Base-by-base conservation (phyloP, 2,797 vertebrate genomes). In the Channa striata region DNA sequence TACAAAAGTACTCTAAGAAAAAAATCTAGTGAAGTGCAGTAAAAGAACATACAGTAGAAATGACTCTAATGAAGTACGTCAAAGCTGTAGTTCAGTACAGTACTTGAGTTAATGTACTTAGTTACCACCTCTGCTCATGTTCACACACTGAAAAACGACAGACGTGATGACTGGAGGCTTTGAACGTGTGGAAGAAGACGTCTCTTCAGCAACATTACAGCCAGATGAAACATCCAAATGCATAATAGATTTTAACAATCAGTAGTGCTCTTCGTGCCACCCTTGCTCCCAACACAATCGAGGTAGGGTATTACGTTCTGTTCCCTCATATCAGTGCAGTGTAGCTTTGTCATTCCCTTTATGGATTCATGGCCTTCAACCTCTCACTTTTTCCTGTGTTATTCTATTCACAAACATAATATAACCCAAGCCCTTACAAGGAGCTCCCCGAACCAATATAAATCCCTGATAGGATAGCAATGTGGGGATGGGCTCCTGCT, bases 401-500 rank as follows among this genome's bases (percentile, higher is more conserved):
- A 59, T 86, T 76, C 48, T 76, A 65, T 68, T 68, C 51, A 50
- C 48, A 21, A 64, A 72, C 52, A 75, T 71, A 77, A 72, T 79
- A 56, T 1, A 77, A 63, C 53, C 68, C n/a, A 33, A 87, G 86
- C 74, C 79, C 85, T 86, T 92, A 83, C 77, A 80, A 77, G 74
- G 80, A 74, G 82, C 33, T 72, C 51, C 57, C 70, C 43, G 57
- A 59, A 57, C 59, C 59, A 23, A 48, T 81, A 58, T 72, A 59
- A 76, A 81, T 91, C 83, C 89, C 90, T 91, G 91, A 90, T 68
- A 75, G 72, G 63, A 83, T 64, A 73, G 77, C 79, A 65, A 58
- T 70, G 68, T 60, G 71, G 50, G 76, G 80, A 74, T 37, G 36
- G 12, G 47, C 67, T 70, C 65, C 74, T 64, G n/a, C 47, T 69